Evolutionary conservation across 2,888 invertebrate species (phyloP), one percentile per base, ranked within the genome.

Genomic region (Macrostomum cliftonense): DNA sequence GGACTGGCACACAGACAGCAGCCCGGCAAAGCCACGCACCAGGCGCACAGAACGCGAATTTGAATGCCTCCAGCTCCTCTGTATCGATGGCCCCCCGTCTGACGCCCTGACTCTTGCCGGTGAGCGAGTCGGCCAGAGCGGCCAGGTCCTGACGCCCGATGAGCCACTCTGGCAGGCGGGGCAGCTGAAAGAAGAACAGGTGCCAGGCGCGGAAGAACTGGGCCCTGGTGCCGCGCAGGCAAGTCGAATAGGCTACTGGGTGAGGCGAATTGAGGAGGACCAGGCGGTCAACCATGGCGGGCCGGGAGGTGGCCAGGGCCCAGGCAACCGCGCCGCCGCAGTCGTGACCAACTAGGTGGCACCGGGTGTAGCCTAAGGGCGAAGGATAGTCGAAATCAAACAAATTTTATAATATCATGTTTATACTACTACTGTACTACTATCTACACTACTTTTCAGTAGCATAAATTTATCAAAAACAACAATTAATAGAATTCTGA

Each of bases 241-340:
- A 66, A 45, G 72, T 70, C 44, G 75, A 59, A 74, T 80, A 58
- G 73, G 72, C 70, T 12, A 76, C 76, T 1, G 81, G 80, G 71
- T 83, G 81, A 0, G 82, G 78, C 58, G 78, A 76, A 45, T 81
- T 79, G 53, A 81, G 74, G 1, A 79, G 73, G 28, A 82, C 72
- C 61, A 81, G 77, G 63, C 78, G 78, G 20, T 76, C 73, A 2
- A 83, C 75, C 53, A 79, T 60, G 42, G 79, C 75, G 1, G 79
- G 78, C 58, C 77, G 73, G 40, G 73, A 62, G 45, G 77, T 73
- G 1, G 77, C 74, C 59, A 82, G 73, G 56, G 75, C 75, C 81
- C 75, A 77, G 17, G 79, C 80, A n/a, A 83, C 65, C 17, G 78
- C 55, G 2, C 78, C 82, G 21, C 83, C 83, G 59, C 81, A 73